Conservation (phyloP, 2,113 vertebrate genomes). For the Podiceps cristatus region DNA sequence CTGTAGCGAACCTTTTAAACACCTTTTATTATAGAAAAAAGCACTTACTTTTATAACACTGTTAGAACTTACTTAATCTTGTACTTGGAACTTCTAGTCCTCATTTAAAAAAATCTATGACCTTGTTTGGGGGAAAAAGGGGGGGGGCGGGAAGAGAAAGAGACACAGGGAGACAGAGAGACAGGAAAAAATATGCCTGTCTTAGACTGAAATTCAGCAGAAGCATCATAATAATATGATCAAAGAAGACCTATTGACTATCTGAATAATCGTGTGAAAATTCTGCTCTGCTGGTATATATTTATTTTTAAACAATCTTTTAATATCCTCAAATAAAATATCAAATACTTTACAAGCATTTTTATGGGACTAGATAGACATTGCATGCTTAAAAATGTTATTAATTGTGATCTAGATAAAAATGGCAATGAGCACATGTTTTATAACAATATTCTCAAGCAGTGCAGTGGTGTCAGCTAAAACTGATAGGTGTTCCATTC, state of each 20-base stretch:
- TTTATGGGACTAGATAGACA: constrained; percentile 44
- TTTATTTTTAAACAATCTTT: constrained; percentile 68
- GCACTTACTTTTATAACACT: constrained; percentile 80
- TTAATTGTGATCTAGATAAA: constrained; percentile 69
- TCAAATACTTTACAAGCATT: constrained; percentile 56
- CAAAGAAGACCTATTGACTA: constrained; percentile 66
- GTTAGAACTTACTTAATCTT: constrained; percentile 83
- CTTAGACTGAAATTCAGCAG: constrained; percentile 68
- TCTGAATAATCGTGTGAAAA: constrained; percentile 66
- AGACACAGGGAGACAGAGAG: background rate
- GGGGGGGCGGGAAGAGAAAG: background rate
- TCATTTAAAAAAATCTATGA: constrained; percentile 71
- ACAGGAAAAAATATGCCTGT: constrained; percentile 31
- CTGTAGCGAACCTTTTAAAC: constrained; percentile 88
- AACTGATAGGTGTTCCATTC: constrained; percentile 26
- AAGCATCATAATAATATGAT: constrained; percentile 67
- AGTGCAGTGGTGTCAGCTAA: constrained; percentile 36
- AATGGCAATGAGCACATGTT: constrained; percentile 40
- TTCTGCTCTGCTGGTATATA: constrained; percentile 46
- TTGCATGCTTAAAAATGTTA: constrained; percentile 63
- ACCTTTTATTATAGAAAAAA: constrained; percentile 86
- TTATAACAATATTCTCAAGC: constrained; percentile 38
- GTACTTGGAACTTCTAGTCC: constrained; percentile 75
- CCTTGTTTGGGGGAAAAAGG: constrained; percentile 76
- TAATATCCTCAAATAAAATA: constrained; percentile 71